Evolutionary conservation across 2,888 invertebrate genomes (phyloP), one percentile per base, ranked within the genome.

Genomic region (Spodoptera picta): DNA sequence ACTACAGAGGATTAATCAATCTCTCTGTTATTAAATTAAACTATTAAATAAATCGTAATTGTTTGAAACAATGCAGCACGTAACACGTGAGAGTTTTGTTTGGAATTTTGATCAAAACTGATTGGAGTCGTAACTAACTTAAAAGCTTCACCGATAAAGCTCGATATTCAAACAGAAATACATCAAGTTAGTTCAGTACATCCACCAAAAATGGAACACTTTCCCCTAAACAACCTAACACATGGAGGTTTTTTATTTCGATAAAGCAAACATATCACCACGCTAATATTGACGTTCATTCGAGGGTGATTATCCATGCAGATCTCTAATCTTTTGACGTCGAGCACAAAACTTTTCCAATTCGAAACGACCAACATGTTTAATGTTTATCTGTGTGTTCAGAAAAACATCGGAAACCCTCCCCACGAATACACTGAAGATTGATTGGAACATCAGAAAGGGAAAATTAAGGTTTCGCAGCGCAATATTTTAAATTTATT

Each of bases 401-500:
- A 69, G 53, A 58, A 65, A 67, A 74, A 77, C 69, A 78, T 70
- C 63, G 48, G 53, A 59, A 72, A 65, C 60, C 67, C 69, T 75
- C 82, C 81, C 73, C 62, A 76, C 59, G 53, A 69, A 69, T 65
- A 60, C 64, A 85, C 66, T 44, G 66, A 79, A 90, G 91, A 91
- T 90, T 87, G 90, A 91, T 91, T 85, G 84, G 82, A 83, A 83
- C 87, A 87, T 85, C 87, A 88, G 87, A 87, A 87, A 88, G 83
- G 89, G 87, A 87, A 86, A 90, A 90, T 91, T 92, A 91, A 90
- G 90, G 90, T 83, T 92, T 89, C 89, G 63, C 83, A 64, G 62
- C 75, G 90, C 88, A 90, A 93, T 93, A 93, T 92, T 93, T 92
- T 89, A 93, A 92, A 93, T 92, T 93, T 93, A 93, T 93, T 92